A percentile compares a stretch with the other conserved stretches of the same genome.
Evolutionary conservation across 2,113 vertebrate species (phyloP).

Genomic region (Colinus virginianus): DNA sequence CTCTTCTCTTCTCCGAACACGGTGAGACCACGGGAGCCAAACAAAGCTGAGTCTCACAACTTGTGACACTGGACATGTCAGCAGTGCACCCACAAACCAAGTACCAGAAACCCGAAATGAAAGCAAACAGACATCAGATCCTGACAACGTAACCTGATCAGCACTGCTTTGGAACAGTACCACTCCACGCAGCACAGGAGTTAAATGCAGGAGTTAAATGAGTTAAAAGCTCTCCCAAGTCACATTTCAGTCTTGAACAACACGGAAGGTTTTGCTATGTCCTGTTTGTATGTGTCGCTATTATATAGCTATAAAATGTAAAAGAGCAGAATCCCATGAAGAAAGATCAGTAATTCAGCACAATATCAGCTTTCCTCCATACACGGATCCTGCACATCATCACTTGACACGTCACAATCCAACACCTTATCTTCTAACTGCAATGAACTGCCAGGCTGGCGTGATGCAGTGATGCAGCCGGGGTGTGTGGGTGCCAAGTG

Average conservation of each 20-base stretch:
- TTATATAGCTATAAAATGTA: neutral
- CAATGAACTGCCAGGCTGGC: conserved; percentile 1
- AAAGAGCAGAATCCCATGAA: neutral
- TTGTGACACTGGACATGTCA: neutral
- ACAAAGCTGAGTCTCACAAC: neutral
- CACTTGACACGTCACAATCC: neutral
- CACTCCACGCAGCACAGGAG: neutral
- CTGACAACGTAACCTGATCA: neutral
- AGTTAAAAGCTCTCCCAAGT: neutral
- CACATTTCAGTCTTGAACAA: neutral
- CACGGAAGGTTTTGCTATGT: neutral
- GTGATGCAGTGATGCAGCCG: neutral
- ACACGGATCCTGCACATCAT: neutral
- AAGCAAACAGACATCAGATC: neutral
- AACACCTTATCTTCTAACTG: neutral
- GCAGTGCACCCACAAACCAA: neutral
- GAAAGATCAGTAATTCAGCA: neutral
- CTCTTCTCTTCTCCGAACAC: neutral
- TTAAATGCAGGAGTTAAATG: neutral
- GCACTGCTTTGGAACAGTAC: neutral
- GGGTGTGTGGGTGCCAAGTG: neutral
- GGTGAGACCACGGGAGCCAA: neutral
- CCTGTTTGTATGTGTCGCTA: neutral
- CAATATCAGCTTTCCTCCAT: neutral
- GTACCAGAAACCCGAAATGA: neutral